phyloP scores from a whole-genome alignment of 1,140 invertebrate genomes.

The Condylostylus longicornis region DNA sequence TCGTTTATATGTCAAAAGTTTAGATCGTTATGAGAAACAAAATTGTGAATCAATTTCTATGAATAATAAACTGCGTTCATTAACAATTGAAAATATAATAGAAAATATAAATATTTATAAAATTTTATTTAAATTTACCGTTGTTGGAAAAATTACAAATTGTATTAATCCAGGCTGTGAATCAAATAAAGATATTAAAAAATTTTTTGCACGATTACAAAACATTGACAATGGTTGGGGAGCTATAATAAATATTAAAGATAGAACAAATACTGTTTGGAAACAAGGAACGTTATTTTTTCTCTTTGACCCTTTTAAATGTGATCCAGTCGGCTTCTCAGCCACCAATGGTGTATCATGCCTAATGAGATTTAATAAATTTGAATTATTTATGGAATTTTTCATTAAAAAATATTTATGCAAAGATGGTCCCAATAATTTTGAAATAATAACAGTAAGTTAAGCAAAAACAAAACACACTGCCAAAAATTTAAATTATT shows the following conservation, averaged over 20 bases:
- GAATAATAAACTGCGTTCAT: slow-evolving; percentile 13
- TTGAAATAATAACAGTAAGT: neutral
- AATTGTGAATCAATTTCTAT: slow-evolving; percentile 7
- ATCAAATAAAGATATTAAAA: slow-evolving; percentile 3
- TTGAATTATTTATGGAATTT: neutral
- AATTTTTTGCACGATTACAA: slow-evolving; percentile 16
- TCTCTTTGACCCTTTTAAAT: slow-evolving; percentile 36
- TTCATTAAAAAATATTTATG: neutral
- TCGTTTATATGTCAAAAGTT: slow-evolving; percentile 32
- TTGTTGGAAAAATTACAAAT: neutral
- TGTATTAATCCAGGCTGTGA: too few species aligned
- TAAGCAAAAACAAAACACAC: too few species aligned
- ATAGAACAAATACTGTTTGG: slow-evolving; percentile 36
- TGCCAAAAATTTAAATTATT: too few species aligned
- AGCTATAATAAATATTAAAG: slow-evolving; percentile 16
- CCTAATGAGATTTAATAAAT: neutral
- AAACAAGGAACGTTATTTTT: slow-evolving; percentile 23
- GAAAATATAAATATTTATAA: slow-evolving; percentile 31
- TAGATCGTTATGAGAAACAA: slow-evolving; percentile 19
- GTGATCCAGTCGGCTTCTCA: slow-evolving; percentile 29
- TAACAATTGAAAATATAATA: slow-evolving; percentile 17
- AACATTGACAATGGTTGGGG: neutral
- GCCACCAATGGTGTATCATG: slow-evolving; percentile 31
- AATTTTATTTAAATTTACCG: slow-evolving; percentile 20
- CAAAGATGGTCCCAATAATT: neutral